Evolutionary conservation across 2,888 invertebrate species (phyloP).

Genomic region (Allolobophora icterica): DNA sequence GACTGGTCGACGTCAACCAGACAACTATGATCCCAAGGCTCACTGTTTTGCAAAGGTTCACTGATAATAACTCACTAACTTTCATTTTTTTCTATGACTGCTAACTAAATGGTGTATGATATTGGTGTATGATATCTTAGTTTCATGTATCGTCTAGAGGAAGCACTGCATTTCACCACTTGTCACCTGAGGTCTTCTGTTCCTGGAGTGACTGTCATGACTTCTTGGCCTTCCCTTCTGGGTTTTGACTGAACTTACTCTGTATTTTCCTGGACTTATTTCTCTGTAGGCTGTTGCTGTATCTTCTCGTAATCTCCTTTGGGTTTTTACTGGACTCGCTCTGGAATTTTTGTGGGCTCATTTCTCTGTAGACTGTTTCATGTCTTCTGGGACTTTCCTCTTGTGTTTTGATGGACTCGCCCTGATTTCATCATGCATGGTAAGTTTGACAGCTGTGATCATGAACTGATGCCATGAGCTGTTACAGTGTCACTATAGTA

Average conservation of each 20-base stretch:
- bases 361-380: neutral
- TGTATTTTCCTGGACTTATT: neutral
- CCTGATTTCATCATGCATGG: no score
- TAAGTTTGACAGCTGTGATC: neutral
- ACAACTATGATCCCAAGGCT: slow-evolving; percentile 46
- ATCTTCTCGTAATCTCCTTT: neutral
- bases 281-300: no score
- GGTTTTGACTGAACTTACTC: neutral
- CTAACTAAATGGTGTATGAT: no score
- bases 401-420: no score
- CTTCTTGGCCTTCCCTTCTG: neutral
- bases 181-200: neutral
- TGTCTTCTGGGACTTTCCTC: no score
- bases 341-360: neutral
- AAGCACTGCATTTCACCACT: neutral
- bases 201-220: neutral
- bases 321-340: neutral
- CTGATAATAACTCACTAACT: neutral
- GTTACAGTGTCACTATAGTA: neutral
- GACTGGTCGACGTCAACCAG: slow-evolving; percentile 51
- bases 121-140: no score
- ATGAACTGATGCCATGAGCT: neutral
- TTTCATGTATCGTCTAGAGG: neutral
- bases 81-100: neutral
- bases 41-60: slow-evolving; percentile 51